phyloP scores from a whole-genome alignment of 2,888 invertebrate species.

The Scrobipalpa costella region DNA sequence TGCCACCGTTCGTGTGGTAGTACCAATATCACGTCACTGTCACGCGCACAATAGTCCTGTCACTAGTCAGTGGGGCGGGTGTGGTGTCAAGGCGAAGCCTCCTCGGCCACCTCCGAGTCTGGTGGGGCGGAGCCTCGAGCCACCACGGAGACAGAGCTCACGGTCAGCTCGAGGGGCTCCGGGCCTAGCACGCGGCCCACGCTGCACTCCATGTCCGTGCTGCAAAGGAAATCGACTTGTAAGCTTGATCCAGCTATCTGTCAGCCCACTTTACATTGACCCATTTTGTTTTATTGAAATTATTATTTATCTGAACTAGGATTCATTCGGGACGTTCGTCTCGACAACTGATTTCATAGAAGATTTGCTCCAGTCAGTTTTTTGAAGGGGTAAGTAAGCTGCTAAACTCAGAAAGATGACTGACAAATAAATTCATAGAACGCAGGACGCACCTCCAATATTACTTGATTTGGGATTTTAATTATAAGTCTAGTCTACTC shows the following conservation, averaged over 20 bases:
- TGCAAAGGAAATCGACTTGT: slow-evolving; percentile 36
- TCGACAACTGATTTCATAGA: too few species aligned
- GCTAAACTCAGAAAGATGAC: too few species aligned
- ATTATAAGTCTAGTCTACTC: slow-evolving; percentile 37
- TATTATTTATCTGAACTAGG: too few species aligned
- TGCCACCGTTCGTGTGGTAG: neutral
- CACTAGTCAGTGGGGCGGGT: neutral
- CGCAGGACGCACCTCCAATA: too few species aligned
- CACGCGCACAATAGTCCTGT: neutral
- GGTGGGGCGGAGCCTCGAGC: slow-evolving; percentile 46
- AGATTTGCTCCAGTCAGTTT: too few species aligned
- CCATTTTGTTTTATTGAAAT: too few species aligned
- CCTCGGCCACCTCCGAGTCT: slow-evolving; percentile 67
- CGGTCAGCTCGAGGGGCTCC: slow-evolving; percentile 63
- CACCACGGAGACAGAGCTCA: slow-evolving; percentile 51
- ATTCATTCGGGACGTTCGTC: too few species aligned
- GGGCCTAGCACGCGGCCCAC: slow-evolving; percentile 62
- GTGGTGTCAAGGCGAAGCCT: slow-evolving; percentile 67
- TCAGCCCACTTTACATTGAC: too few species aligned
- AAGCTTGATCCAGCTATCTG: too few species aligned
- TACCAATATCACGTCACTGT: slow-evolving; percentile 2
- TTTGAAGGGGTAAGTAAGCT: too few species aligned
- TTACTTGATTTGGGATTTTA: neutral
- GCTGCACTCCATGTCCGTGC: slow-evolving; percentile 76
- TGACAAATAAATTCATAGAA: too few species aligned